These are phyloP conservation scores for Laupala kohalensis DNA, from an alignment of 1,140 invertebrate genomes.

Conservation along the genomic window DNA sequence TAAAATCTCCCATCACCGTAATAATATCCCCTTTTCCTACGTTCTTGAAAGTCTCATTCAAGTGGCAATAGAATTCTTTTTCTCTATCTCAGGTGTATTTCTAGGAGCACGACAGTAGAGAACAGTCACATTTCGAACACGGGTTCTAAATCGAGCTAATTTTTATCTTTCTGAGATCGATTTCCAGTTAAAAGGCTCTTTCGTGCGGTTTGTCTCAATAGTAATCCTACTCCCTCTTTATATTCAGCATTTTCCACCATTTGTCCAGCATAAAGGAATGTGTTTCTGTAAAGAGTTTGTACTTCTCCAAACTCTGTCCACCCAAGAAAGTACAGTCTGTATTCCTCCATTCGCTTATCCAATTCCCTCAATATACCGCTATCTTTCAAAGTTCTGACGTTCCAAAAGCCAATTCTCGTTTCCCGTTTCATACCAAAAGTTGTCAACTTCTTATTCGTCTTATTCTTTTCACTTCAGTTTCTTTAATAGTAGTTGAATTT, in stretches of 20 bases:
- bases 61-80: neutral
- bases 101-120: neutral
- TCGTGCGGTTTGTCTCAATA: neutral
- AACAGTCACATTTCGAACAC: too few species aligned
- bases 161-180: too few species aligned
- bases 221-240: conserved; percentile 5
- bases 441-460: neutral
- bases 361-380: conserved; percentile 5
- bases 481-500: neutral
- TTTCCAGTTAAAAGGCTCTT: too few species aligned
- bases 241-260: conserved; percentile 5
- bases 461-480: too few species aligned
- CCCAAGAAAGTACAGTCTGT: conserved; percentile 10
- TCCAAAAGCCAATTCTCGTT: conserved; percentile 9
- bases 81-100: neutral
- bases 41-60: neutral
- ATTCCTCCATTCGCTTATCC: conserved; percentile 10
- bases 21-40: neutral
- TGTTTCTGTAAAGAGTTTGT: too few species aligned
- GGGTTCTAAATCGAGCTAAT: neutral
- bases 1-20: neutral
- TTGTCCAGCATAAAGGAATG: conserved; percentile 7
- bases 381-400: conserved; percentile 10
- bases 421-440: neutral
- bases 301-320: conserved; percentile 7